Evolutionary conservation across 1,140 invertebrate genomes (phyloP).

Genomic region (Stratiolaelaps scimitus): DNA sequence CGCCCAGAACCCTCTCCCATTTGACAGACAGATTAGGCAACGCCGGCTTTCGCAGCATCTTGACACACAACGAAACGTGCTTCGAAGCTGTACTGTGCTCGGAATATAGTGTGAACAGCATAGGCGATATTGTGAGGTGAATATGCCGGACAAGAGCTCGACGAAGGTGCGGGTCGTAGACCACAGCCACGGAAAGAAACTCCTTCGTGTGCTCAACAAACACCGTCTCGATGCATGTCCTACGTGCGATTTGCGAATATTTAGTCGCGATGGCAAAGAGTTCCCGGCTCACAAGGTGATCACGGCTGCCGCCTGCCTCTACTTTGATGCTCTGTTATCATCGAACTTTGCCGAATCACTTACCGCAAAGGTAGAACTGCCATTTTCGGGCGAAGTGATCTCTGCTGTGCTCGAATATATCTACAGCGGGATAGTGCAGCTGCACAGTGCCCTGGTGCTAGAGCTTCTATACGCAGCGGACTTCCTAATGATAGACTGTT

Average conservation of each 20-base stretch:
- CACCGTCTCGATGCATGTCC: not conserved
- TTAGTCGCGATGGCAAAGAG: not conserved
- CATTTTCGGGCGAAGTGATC: not conserved
- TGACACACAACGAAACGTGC: too few relatives aligned
- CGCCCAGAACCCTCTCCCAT: too few relatives aligned
- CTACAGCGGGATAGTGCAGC: not conserved
- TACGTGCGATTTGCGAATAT: slow-evolving; percentile 5
- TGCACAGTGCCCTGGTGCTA: not conserved
- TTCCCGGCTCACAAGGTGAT: slow-evolving; percentile 6
- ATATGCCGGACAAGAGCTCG: not conserved
- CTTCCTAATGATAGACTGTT: slow-evolving; percentile 14
- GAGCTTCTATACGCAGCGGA: slow-evolving; percentile 10
- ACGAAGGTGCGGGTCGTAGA: slow-evolving; percentile 3
- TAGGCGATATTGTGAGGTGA: too few relatives aligned
- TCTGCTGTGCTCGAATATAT: slow-evolving; percentile 10
- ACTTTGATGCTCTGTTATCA: slow-evolving; percentile 11
- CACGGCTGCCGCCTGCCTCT: not conserved
- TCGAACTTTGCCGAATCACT: slow-evolving; percentile 1
- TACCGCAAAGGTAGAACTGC: not conserved
- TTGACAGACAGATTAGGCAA: too few relatives aligned
- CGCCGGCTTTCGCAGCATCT: too few relatives aligned
- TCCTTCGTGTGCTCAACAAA: slow-evolving; percentile 9
- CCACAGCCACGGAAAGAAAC: not conserved
- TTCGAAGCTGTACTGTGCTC: too few relatives aligned
- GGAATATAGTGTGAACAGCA: too few relatives aligned